Evolutionary conservation across 1,140 invertebrate genomes (phyloP), one percentile per base, ranked within the genome.

Genomic region (Calosoma granatense): DNA sequence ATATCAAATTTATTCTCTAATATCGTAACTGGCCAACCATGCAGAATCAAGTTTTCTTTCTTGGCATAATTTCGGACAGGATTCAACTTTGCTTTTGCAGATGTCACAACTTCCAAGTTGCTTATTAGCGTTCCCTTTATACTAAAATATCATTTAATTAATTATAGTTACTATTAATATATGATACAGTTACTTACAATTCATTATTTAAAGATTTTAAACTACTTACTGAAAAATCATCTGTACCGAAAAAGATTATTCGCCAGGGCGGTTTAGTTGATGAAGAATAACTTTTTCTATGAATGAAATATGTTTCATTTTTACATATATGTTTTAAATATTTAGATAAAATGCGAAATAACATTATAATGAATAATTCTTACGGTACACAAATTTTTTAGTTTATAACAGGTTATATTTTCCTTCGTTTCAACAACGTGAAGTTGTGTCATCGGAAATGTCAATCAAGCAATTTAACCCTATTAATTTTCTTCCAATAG

Each of bases 221-320:
- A 65, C 80, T 85, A 43, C 75, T 69, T n/a, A 85, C 56, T 0
- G 84, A 79, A 74, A 86, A 87, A 30, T 77, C 68, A 65, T 86
- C 83, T 11, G 80, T 81, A 1, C 85, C 85, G 67, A 85, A 86
- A 70, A 86, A 87, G 57, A 86, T 66, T 19, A 85, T 66, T 41
- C 71, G 80, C 76, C 80, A 81, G 9, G 70, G 69, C 1, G 70
- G 67, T 61, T 69, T 70, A 20, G 58, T 52, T 20, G 41, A 6
- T 17, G 41, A 11, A 17, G 6, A 12, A 47, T 12, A 17, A 12
- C 3, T 47, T 17, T 47, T 47, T 12, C 17, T 47, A 47, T 47
- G 41, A 3, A 6, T 12, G 4, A 47, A 12, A 12, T 4, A 12
- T 47, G 17, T 47, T 47, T 47, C 17, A 12, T 9, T 36, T 9